Evolutionary conservation across 30 jellyfish, hydroid and myxozoan genomes (phyloP).

Genomic region (Cassiopea xamachana): DNA sequence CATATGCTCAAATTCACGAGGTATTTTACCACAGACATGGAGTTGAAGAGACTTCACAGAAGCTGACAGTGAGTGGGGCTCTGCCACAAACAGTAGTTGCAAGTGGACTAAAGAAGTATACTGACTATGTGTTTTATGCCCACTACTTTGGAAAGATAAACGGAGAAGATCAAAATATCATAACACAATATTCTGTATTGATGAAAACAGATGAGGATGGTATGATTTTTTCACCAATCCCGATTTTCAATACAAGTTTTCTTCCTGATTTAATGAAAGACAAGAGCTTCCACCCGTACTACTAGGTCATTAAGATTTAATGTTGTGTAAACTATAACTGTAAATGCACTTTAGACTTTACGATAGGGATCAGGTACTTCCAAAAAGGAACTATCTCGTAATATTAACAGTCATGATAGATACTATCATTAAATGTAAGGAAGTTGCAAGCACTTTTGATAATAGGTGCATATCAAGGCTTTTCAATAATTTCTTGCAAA

Average conservation of each 20-base stretch:
- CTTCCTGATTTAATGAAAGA: neutral
- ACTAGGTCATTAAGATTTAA: too few relatives aligned
- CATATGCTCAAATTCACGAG: slow-evolving; percentile 12
- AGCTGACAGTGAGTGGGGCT: neutral
- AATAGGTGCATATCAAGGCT: too few relatives aligned
- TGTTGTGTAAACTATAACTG: too few relatives aligned
- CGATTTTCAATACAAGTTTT: neutral
- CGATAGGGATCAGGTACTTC: too few relatives aligned
- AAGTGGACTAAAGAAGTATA: slow-evolving; percentile 16
- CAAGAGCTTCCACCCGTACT: too few relatives aligned
- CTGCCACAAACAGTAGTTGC: slow-evolving; percentile 34
- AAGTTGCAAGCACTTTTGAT: too few relatives aligned
- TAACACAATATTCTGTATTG: neutral
- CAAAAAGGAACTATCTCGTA: too few relatives aligned
- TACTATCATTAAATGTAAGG: too few relatives aligned
- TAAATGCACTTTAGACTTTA: too few relatives aligned
- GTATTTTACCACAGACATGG: slow-evolving; percentile 8
- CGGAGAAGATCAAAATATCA: slow-evolving; percentile 14
- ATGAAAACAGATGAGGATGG: slow-evolving; percentile 31
- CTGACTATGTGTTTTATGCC: slow-evolving; percentile 32
- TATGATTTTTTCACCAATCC: neutral
- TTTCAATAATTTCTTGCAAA: too few relatives aligned
- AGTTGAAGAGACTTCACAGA: neutral
- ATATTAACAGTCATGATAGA: too few relatives aligned
- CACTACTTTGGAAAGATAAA: slow-evolving; percentile 25